Evolutionary conservation across 2,888 invertebrate species (phyloP).

Genomic region (Drosophila sordidula): DNA sequence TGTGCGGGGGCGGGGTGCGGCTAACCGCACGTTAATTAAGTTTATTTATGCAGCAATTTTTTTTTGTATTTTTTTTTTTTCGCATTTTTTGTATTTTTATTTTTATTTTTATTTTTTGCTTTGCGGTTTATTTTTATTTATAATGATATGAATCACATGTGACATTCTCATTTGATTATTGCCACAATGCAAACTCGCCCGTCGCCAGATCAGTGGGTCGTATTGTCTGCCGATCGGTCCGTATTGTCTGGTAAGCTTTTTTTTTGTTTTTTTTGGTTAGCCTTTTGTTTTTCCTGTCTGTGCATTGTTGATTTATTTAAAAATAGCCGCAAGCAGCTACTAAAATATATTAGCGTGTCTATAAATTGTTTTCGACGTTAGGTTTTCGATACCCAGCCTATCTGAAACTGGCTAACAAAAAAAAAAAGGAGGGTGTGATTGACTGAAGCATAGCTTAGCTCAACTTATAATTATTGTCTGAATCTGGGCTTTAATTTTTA

Average conservation of each 20-base stretch:
- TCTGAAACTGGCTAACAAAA: neutral
- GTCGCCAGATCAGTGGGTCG: conserved; percentile 56
- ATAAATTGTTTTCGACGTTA: conserved; percentile 45
- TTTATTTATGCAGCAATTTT: conserved; percentile 74
- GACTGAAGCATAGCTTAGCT: neutral
- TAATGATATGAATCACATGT: conserved; percentile 79
- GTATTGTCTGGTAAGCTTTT: conserved; percentile 29
- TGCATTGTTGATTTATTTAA: conserved; percentile 55
- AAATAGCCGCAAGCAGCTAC: conserved; percentile 56
- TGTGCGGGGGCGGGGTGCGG: conserved; percentile 15
- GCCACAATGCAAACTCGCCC: conserved; percentile 26
- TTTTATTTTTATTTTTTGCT: conserved; percentile 34
- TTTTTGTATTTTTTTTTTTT: conserved; percentile 33
- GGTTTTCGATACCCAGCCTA: conserved; percentile 25
- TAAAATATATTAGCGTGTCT: conserved; percentile 65
- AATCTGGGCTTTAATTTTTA: no score
- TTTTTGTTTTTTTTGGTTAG: neutral
- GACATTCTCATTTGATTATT: conserved; percentile 55
- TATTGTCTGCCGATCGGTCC: conserved; percentile 43
- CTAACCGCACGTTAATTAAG: conserved; percentile 76
- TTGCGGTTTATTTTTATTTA: conserved; percentile 57
- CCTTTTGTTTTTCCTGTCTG: conserved; percentile 43
- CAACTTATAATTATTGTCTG: no score
- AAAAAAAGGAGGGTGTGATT: conserved; percentile 3
- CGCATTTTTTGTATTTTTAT: conserved; percentile 40